phyloP scores from a whole-genome alignment of 2,888 invertebrate genomes.

The Lithophane socia region DNA sequence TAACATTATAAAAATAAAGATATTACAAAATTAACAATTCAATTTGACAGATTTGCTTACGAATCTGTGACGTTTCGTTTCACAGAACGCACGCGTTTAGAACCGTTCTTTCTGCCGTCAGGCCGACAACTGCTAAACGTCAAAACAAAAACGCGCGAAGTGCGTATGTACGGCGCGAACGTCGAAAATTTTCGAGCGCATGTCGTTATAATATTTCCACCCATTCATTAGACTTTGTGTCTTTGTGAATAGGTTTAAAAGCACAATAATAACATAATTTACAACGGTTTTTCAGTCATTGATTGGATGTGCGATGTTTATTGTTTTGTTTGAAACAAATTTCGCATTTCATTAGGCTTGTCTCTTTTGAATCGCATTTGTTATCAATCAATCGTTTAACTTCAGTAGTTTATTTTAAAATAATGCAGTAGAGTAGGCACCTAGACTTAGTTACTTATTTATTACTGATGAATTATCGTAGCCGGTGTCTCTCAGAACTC shows the following conservation, averaged over 20 bases:
- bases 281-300: not conserved
- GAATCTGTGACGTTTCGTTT: conserved; percentile 82
- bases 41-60: conserved; percentile 70
- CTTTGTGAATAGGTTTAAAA: not conserved
- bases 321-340: not conserved
- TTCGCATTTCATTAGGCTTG: not conserved
- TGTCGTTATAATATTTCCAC: conserved; percentile 35
- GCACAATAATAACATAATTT: not conserved
- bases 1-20: conserved; percentile 35
- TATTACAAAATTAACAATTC: conserved; percentile 50
- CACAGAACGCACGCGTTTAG: conserved; percentile 69
- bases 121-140: conserved; percentile 82
- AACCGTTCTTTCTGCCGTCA: conserved; percentile 80
- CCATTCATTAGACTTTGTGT: conserved; percentile 18
- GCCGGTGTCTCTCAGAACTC: not conserved
- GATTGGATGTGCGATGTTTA: not conserved
- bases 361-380: not conserved
- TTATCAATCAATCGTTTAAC: too few relatives aligned
- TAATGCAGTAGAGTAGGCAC: not conserved
- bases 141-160: conserved; percentile 75
- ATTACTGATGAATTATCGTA: not conserved
- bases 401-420: not conserved
- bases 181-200: conserved; percentile 62
- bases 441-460: too few relatives aligned
- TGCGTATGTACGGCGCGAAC: conserved; percentile 70